A percentile compares a stretch with the other conserved stretches of the same genome.
These are phyloP conservation scores for Pygocentrus nattereri DNA, from an alignment of 2,797 vertebrate genomes.

Conservation along the genomic window DNA sequence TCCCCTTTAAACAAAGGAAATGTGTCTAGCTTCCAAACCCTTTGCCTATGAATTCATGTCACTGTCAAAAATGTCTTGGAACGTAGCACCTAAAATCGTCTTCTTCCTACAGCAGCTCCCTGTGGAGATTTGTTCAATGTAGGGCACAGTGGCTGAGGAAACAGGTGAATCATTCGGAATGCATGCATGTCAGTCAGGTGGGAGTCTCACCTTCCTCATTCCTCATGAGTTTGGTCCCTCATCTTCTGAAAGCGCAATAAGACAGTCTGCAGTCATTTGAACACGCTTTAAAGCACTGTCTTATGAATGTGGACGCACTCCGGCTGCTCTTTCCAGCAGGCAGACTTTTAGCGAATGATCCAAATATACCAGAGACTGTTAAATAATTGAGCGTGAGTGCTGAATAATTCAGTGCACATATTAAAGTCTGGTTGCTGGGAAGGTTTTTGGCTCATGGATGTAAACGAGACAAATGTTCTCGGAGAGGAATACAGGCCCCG, in stretches of 20 bases:
- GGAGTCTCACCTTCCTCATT: background rate
- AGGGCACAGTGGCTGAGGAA: background rate
- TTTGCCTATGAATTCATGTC: no score
- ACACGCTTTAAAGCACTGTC: background rate
- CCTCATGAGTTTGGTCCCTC: background rate
- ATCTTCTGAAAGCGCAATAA: background rate
- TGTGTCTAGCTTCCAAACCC: no score
- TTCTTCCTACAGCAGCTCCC: background rate
- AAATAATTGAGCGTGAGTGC: slow-evolving; percentile 65
- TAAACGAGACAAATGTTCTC: slow-evolving; percentile 64
- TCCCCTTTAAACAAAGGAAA: no score
- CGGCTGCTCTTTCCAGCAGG: slow-evolving; percentile 33
- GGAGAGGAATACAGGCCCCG: slow-evolving; percentile 40
- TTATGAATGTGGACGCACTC: slow-evolving; percentile 28
- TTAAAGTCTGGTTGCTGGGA: slow-evolving; percentile 65
- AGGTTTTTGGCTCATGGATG: slow-evolving; percentile 60
- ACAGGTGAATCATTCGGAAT: background rate
- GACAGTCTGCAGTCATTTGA: slow-evolving; percentile 1
- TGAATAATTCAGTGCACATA: slow-evolving; percentile 68
- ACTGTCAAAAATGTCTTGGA: no score
- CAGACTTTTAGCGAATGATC: slow-evolving; percentile 61
- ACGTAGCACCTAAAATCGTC: no score
- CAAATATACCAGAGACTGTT: slow-evolving; percentile 66
- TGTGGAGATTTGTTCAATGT: background rate
- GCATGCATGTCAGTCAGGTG: background rate